These are phyloP conservation scores for Mastomys natalensis DNA, from an alignment of 2,113 vertebrate genomes.

Conservation along the genomic window DNA sequence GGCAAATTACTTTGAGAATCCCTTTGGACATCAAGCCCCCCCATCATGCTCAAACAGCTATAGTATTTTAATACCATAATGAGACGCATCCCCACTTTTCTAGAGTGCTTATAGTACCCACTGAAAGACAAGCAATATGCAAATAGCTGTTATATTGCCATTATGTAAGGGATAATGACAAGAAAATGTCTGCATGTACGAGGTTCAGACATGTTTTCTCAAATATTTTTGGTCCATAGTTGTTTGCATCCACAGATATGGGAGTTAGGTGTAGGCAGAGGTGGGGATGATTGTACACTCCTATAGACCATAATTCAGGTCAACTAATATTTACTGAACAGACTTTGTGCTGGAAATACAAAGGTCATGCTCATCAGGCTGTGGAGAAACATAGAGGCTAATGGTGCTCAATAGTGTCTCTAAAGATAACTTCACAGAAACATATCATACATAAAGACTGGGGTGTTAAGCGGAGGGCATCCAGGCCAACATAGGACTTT, in stretches of 20 bases:
- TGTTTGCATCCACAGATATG: not conserved
- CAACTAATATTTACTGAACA: not conserved
- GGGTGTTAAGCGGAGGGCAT: not conserved
- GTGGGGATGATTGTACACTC: not conserved
- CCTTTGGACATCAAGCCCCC: not conserved
- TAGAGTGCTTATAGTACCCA: not conserved
- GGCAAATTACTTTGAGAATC: not conserved
- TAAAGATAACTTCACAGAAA: constrained; percentile 6
- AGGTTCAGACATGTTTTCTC: not conserved
- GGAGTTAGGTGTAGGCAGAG: not conserved
- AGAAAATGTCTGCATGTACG: not conserved
- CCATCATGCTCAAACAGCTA: not conserved
- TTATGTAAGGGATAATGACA: not conserved
- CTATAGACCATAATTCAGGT: not conserved
- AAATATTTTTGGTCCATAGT: not conserved
- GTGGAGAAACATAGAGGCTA: not conserved
- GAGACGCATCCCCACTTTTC: not conserved
- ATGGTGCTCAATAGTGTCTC: not conserved
- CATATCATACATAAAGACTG: not conserved
- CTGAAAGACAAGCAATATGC: not conserved
- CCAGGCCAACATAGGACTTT: not conserved
- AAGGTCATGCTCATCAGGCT: not conserved
- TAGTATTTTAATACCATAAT: not conserved
- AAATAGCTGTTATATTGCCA: not conserved
- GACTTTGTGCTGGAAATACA: constrained; percentile 26